phyloP scores from a whole-genome alignment of 2,888 invertebrate species.

The Tipula helvola region DNA sequence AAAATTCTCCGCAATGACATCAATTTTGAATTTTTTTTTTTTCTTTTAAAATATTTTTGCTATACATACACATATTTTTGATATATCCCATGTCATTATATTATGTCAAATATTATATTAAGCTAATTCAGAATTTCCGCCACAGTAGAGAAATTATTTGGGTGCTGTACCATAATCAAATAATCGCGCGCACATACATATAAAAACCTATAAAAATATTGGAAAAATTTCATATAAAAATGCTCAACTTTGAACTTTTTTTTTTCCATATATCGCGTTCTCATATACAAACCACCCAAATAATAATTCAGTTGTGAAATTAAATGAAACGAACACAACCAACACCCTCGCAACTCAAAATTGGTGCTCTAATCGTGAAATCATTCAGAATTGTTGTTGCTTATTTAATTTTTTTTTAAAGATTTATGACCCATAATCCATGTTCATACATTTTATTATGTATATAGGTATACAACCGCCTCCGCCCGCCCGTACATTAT shows the following conservation, averaged over 20 bases:
- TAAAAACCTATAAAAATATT: neutral
- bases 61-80: neutral
- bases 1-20: neutral
- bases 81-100: neutral
- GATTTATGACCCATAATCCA: neutral
- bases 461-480: neutral
- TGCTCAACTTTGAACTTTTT: neutral
- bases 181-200: neutral
- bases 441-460: conserved; percentile 4
- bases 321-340: neutral
- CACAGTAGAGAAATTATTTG: neutral
- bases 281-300: neutral
- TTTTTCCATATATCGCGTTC: neutral
- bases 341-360: neutral
- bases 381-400: neutral
- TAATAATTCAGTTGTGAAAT: neutral
- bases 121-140: neutral
- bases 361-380: neutral
- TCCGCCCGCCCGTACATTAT: neutral
- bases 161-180: neutral
- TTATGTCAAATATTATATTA: neutral
- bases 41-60: neutral
- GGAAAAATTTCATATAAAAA: neutral
- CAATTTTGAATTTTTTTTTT: neutral
- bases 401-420: neutral